These are phyloP conservation scores for Anhinga anhinga DNA, from an alignment of 2,113 vertebrate species.

Conservation along the genomic window DNA sequence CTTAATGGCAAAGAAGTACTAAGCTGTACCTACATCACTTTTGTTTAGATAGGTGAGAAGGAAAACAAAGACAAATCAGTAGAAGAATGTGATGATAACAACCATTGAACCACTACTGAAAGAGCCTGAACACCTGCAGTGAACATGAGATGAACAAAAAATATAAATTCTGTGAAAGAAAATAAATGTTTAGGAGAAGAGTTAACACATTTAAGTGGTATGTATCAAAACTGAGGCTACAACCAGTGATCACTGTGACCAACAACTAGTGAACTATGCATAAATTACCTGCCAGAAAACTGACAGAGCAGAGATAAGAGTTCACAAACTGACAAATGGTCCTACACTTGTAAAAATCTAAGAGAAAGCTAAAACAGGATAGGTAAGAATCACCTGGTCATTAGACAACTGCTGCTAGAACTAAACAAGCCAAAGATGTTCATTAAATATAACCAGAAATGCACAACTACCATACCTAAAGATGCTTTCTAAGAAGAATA, in stretches of 20 bases:
- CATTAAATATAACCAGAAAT: neutral
- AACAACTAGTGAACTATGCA: neutral
- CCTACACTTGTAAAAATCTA: neutral
- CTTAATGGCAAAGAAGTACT: neutral
- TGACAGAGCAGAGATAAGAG: neutral
- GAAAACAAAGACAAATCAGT: neutral
- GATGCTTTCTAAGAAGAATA: neutral
- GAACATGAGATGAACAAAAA: neutral
- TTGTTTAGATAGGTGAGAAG: neutral
- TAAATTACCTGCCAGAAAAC: neutral
- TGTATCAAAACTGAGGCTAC: neutral
- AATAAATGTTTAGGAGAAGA: neutral
- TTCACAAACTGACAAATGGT: neutral
- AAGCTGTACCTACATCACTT: neutral
- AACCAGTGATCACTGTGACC: neutral
- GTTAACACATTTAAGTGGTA: neutral
- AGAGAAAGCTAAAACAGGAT: neutral
- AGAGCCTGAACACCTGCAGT: neutral
- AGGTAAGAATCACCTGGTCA: neutral
- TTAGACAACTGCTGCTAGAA: neutral
- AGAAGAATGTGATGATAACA: neutral
- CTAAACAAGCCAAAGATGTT: neutral
- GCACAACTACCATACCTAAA: neutral
- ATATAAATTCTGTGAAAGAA: neutral
- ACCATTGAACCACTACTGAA: neutral